These are phyloP conservation scores for Cladopsammia gracilis DNA, from an alignment of 64 coral and sea anemone genomes.

Conservation along the genomic window DNA sequence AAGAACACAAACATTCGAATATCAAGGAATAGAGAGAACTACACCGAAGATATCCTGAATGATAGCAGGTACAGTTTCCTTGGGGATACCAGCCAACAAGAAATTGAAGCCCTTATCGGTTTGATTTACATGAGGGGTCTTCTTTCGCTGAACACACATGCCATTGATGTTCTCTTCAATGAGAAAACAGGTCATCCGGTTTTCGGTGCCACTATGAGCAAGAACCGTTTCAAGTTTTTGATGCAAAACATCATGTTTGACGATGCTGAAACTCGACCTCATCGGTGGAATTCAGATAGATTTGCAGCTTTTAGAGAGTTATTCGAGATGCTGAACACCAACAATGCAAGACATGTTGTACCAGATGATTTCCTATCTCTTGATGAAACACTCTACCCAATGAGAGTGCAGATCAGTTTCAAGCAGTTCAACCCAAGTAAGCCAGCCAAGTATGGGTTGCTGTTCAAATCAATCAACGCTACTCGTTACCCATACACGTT, in stretches of 20 bases:
- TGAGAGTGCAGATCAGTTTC: constrained; percentile 22
- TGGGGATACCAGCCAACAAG: not conserved
- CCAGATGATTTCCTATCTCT: constrained; percentile 24
- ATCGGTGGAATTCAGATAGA: not conserved
- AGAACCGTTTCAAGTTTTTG: constrained; percentile 25
- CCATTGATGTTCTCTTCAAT: not conserved
- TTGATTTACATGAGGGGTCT: constrained; percentile 23
- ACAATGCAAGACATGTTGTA: not conserved
- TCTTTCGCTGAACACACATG: constrained; percentile 22
- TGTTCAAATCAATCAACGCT: constrained; percentile 16
- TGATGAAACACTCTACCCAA: constrained; percentile 7
- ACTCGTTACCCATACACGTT: constrained; percentile 19
- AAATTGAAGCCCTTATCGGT: constrained; percentile 11
- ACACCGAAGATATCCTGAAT: too few species aligned
- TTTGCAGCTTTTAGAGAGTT: constrained; percentile 31
- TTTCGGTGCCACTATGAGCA: constrained; percentile 12
- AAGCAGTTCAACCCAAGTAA: constrained; percentile 36
- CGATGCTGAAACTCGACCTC: not conserved
- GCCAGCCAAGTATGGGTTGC: constrained; percentile 13
- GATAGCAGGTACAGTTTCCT: too few species aligned
- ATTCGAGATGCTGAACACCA: constrained; percentile 4
- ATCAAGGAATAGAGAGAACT: too few species aligned
- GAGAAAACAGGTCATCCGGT: constrained; percentile 29
- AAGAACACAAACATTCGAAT: too few species aligned
- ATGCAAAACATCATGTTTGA: constrained; percentile 9